Evolutionary conservation across 2,888 invertebrate genomes (phyloP).

Genomic region (Chrysodeixis includens): DNA sequence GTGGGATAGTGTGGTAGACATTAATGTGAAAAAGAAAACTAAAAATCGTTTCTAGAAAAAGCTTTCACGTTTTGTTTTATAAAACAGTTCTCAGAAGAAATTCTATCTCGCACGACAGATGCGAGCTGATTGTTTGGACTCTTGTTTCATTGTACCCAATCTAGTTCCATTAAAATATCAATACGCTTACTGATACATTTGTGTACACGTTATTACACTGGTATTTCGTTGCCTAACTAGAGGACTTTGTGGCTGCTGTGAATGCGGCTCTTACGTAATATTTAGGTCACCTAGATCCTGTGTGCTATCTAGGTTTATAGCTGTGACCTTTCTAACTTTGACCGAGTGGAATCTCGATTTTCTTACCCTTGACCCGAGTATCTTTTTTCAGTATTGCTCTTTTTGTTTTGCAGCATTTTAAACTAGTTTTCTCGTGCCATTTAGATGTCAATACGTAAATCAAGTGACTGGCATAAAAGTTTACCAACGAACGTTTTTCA

Average conservation of each 20-base stretch:
- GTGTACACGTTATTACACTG: slow-evolving; percentile 25
- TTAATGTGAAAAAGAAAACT: slow-evolving; percentile 32
- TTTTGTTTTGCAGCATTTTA: background rate
- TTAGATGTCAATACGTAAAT: background rate
- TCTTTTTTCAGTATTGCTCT: background rate
- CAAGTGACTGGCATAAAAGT: too few relatives aligned
- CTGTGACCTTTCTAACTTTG: slow-evolving; percentile 32
- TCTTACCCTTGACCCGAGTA: slow-evolving; percentile 6
- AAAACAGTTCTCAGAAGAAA: slow-evolving; percentile 53
- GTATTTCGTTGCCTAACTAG: slow-evolving; percentile 29
- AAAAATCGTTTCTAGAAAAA: slow-evolving; percentile 37
- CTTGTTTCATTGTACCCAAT: slow-evolving; percentile 69
- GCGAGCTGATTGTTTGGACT: slow-evolving; percentile 62
- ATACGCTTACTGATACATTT: slow-evolving; percentile 59
- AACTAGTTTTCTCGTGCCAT: background rate
- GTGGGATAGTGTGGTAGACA: slow-evolving; percentile 18
- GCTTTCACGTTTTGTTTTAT: slow-evolving; percentile 31
- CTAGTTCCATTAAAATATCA: slow-evolving; percentile 67
- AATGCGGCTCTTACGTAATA: slow-evolving; percentile 24
- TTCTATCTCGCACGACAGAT: slow-evolving; percentile 54
- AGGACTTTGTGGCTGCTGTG: slow-evolving; percentile 13
- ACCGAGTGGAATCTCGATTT: slow-evolving; percentile 18
- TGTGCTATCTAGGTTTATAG: slow-evolving; percentile 17
- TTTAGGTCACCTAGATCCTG: slow-evolving; percentile 43
- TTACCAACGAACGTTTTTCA: too few relatives aligned